Base-by-base conservation (phyloP, 2,797 vertebrate species). In the Scomberomorus guttatus region DNA sequence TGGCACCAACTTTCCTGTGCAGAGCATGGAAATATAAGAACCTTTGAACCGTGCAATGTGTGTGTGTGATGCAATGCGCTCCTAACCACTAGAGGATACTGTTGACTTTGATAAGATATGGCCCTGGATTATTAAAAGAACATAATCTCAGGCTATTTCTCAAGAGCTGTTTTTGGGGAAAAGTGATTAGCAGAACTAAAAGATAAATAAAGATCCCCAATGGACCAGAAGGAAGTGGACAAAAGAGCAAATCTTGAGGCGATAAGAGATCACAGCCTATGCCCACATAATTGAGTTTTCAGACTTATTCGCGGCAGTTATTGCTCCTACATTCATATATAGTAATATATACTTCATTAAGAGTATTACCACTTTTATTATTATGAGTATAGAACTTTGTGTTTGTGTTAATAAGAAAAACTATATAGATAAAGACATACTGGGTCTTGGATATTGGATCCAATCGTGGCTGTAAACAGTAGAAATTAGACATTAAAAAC, bases 1-100 rank as follows among this genome's bases (percentile, higher is more conserved):
- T 27, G 57, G 8, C 7, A 11, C 39, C 7, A 44, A 57, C 4
- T 17, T 17, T 46, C 5, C 44, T 17, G 15, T 15, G 0, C 15
- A 15, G 15, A 46, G 15, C 46, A 50, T 50, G 46, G 7, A 50
- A 50, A 50, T n/a, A 7, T 7, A 20, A 3, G 18, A 50, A 50
- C 46, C 46, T 50, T 50, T 50, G 46, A 50, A 50, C 46, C n/a
- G 46, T 50, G 6, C 18, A 50, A 48, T 37, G 37, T 50, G 46
- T 50, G 44, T 44, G 50, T 9, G 64, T 17, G 50, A 32, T n/a
- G 46, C 70, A 66, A 13, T 71, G 75, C 52, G 4, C 77, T 68
- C 18, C 83, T 3, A 50, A 77, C 92, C 94, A 85, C 92, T 93
- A 95, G 93, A 90, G 92, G 93, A 87, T 90, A 88, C 90, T 93